phyloP scores from a whole-genome alignment of 2,888 invertebrate genomes.

The Harmothoe impar region DNA sequence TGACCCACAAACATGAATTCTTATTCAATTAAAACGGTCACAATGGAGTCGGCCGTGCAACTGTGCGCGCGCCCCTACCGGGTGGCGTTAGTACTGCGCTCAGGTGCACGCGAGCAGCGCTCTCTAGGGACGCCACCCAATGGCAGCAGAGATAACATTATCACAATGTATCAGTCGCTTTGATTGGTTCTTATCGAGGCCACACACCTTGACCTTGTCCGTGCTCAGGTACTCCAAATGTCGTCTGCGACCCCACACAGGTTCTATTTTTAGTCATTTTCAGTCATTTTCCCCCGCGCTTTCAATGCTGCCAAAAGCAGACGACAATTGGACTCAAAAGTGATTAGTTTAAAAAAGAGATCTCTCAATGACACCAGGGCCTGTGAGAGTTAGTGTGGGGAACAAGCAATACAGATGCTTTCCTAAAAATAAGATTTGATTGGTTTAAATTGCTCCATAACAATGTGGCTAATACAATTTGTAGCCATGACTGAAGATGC shows the following conservation, averaged over 20 bases:
- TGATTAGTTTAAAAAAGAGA: neutral
- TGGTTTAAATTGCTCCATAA: neutral
- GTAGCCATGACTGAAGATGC: neutral
- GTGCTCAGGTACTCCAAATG: neutral
- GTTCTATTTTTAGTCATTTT: neutral
- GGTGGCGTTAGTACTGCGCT: neutral
- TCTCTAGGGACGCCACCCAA: constrained; percentile 29
- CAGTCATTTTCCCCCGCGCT: neutral
- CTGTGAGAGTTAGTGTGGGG: no score
- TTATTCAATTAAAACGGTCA: constrained; percentile 22
- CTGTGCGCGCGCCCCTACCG: neutral
- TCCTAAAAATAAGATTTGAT: neutral
- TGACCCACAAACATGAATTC: constrained; percentile 12
- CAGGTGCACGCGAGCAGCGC: constrained; percentile 41
- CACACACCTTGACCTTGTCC: constrained; percentile 46
- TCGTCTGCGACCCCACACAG: neutral
- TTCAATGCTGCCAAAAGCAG: neutral
- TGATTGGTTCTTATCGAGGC: constrained; percentile 42
- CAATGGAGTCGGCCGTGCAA: neutral
- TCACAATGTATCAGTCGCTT: constrained; percentile 43
- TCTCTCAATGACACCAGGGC: no score
- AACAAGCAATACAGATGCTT: neutral
- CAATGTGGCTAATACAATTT: constrained; percentile 27
- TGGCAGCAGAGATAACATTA: constrained; percentile 52
- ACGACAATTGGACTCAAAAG: neutral